Conservation (phyloP, 2,113 vertebrate species). For the Elaphurus davidianus region DNA sequence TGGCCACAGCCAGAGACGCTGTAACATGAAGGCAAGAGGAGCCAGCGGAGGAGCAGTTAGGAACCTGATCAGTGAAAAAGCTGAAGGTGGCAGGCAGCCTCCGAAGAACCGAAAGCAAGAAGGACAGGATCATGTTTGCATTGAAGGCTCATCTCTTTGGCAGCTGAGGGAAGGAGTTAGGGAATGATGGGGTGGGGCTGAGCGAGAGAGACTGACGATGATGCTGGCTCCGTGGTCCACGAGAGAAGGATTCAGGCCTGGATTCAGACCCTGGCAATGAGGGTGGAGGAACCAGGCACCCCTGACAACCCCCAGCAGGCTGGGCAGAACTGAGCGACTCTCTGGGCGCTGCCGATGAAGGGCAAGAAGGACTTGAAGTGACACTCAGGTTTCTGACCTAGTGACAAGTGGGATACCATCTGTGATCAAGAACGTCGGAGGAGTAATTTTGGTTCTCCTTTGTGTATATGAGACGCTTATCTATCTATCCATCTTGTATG, state of each 20-base stretch:
- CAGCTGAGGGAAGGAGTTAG: not conserved
- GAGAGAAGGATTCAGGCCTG: not conserved
- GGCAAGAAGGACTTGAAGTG: not conserved
- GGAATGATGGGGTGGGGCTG: not conserved
- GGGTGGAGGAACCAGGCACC: not conserved
- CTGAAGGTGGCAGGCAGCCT: not conserved
- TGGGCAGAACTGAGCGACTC: not conserved
- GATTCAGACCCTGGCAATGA: not conserved
- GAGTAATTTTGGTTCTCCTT: not conserved
- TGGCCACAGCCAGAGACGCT: not conserved
- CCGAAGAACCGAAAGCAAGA: not conserved
- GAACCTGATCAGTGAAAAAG: not conserved
- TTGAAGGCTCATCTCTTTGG: not conserved
- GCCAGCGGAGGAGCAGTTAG: not conserved
- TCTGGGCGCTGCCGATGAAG: not conserved
- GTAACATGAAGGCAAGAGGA: not conserved
- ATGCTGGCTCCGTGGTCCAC: not conserved
- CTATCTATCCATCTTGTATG: not conserved
- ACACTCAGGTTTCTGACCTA: not conserved
- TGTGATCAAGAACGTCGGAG: not conserved
- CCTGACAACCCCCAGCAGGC: not conserved
- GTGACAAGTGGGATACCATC: not conserved
- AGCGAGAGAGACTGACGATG: not conserved
- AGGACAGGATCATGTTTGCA: not conserved
- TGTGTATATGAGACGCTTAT: not conserved